Percentiles rank a stretch among this genome's conserved stretches.
Conservation (phyloP, 64 coral and sea anemone genomes). For the Orbicella faveolata region DNA sequence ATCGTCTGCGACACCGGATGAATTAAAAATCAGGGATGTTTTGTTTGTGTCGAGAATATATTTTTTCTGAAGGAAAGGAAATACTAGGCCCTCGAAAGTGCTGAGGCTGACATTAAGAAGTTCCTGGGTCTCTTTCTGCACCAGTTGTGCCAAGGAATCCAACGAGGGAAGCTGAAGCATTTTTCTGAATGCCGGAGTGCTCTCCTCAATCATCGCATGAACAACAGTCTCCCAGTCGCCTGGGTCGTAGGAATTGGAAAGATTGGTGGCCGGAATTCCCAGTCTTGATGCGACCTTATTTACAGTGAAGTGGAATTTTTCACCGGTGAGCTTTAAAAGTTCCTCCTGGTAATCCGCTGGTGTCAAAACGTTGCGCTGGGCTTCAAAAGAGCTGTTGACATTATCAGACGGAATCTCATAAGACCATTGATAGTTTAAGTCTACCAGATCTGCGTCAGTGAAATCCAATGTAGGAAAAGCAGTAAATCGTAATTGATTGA, state of each 20-base stretch:
- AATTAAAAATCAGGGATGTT: conserved; percentile 47
- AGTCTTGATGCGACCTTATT: conserved; percentile 42
- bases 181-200: not conserved
- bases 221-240: conserved; percentile 60
- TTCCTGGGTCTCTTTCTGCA: not conserved
- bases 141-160: conserved; percentile 37
- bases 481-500: not conserved
- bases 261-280: conserved; percentile 5
- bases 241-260: conserved; percentile 55
- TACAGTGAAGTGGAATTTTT: conserved; percentile 50
- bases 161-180: conserved; percentile 21
- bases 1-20: not conserved
- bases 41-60: conserved; percentile 38
- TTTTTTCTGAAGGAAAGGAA: conserved; percentile 48
- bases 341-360: conserved; percentile 18
- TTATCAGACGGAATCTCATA: not conserved
- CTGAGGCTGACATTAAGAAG: conserved; percentile 30
- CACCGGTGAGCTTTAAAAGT: conserved; percentile 22
- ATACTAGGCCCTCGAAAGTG: conserved; percentile 33
- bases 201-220: not conserved
- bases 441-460: not conserved
- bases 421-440: not conserved
- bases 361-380: fast-evolving
- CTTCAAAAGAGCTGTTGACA: not conserved
- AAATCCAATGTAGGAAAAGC: not conserved